phyloP scores from a whole-genome alignment of 2,888 invertebrate species.

The Tetranychus piercei region DNA sequence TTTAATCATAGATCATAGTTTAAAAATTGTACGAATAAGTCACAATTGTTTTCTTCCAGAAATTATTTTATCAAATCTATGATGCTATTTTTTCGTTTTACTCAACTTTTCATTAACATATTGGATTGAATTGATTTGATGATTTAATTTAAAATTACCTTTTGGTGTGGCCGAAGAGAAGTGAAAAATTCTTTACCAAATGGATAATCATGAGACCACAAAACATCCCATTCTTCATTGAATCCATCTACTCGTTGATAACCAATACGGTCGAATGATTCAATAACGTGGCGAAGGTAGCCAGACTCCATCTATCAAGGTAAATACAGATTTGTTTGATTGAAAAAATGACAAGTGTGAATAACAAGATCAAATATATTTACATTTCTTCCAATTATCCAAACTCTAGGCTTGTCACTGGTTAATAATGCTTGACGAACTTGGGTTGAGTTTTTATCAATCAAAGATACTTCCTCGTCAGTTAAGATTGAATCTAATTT shows the following conservation, averaged over 20 bases:
- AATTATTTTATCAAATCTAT: too few species aligned
- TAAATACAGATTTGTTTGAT: not conserved
- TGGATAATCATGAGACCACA: constrained; percentile 90
- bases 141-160: constrained; percentile 31
- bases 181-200: constrained; percentile 36
- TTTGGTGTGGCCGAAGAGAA: constrained; percentile 49
- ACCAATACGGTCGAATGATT: constrained; percentile 55
- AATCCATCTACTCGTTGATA: constrained; percentile 38
- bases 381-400: not conserved
- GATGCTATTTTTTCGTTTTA: too few species aligned
- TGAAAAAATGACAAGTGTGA: not conserved
- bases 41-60: too few species aligned
- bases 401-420: not conserved
- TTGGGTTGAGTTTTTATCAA: not conserved
- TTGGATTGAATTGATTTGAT: not conserved
- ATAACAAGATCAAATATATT: not conserved
- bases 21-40: too few species aligned
- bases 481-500: not conserved
- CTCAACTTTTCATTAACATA: not conserved
- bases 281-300: constrained; percentile 58
- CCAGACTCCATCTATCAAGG: constrained; percentile 40
- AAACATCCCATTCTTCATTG: constrained; percentile 50
- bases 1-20: too few species aligned
- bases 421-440: not conserved
- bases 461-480: not conserved